phyloP scores from a whole-genome alignment of 1,140 invertebrate genomes.

The Harlomillsia oculata region DNA sequence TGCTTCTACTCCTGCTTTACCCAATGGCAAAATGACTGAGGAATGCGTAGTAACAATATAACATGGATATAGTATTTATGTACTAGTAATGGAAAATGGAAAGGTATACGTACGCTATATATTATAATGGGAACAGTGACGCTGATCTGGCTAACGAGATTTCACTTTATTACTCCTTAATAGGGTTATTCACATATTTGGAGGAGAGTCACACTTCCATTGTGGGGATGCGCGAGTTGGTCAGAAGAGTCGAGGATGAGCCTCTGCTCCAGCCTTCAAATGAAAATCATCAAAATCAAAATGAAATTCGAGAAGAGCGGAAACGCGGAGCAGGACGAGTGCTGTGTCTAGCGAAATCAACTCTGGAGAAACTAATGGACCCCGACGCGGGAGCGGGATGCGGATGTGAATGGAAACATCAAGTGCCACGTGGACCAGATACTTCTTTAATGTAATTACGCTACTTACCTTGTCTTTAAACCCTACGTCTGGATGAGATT shows the following conservation, averaged over 20 bases:
- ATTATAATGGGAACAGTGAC: neutral
- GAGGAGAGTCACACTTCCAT: slow-evolving; percentile 93
- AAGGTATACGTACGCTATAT: neutral
- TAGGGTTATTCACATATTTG: slow-evolving; percentile 65
- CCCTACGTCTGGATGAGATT: too few relatives aligned
- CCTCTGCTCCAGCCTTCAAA: neutral
- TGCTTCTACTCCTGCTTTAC: too few relatives aligned
- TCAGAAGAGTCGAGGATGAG: neutral
- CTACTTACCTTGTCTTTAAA: slow-evolving; percentile 22
- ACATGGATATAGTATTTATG: too few relatives aligned
- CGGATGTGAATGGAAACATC: slow-evolving; percentile 3
- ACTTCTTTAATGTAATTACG: slow-evolving; percentile 24
- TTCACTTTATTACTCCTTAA: slow-evolving; percentile 16
- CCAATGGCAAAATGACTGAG: too few relatives aligned
- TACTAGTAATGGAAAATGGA: too few relatives aligned
- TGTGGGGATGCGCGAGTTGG: slow-evolving; percentile 71
- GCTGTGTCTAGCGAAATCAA: slow-evolving; percentile 29
- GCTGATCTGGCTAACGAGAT: slow-evolving; percentile 14
- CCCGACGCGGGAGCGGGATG: slow-evolving; percentile 6
- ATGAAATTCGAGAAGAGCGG: neutral
- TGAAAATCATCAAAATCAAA: slow-evolving; percentile 1
- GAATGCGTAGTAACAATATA: too few relatives aligned
- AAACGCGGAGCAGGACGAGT: neutral
- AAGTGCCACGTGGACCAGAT: slow-evolving; percentile 5
- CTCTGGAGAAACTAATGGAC: slow-evolving; percentile 30